Evolutionary conservation across 2,888 invertebrate species (phyloP), one percentile per base, ranked within the genome.

Genomic region (Apocheima hispidaria): DNA sequence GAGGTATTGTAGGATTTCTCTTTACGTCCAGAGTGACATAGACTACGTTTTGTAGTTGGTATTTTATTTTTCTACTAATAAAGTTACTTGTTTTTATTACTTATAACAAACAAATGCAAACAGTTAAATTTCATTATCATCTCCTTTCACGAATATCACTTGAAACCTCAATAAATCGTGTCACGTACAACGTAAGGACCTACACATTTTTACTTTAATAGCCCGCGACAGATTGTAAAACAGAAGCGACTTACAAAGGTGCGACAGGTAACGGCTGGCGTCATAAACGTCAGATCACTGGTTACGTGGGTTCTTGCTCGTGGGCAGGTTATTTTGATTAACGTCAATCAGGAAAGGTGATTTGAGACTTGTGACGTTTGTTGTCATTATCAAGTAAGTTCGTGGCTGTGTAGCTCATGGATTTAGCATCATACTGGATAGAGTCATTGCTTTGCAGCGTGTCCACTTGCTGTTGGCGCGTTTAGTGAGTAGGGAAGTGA

Each of bases 211-310:
- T 41, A 48, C 41, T 41, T 43, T 60, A 63, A 60, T 53, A 40
- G 30, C 35, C 9, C 55, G 18, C 35, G 66, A 60, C 63, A 63
- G 60, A 38, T 52, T 58, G 52, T 59, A 52, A 63, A 66, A 41
- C 53, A 30, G 26, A 53, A 57, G 53, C 35, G 51, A 56, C 36
- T 51, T 40, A 26, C 20, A 48, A 40, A 46, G 46, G 38, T 30
- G 44, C 33, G 52, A 57, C 53, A 30, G 38, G 59, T 54, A 28
- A 28, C 48, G 52, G 55, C 48, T 55, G 35, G 53, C 59, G 56
- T 57, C 65, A 53, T 60, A 56, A 51, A 23, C 41, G 40, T 53
- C 36, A 28, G 50, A 36, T 50, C 14, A 33, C 26, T 41, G 38
- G 48, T 28, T 35, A 28, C 16, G 28, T 33, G 50, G 52, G 49